Evolutionary conservation across 37 sponge, comb jelly and placozoan genomes (phyloP).

Genomic region (Lycopodina hypogea): DNA sequence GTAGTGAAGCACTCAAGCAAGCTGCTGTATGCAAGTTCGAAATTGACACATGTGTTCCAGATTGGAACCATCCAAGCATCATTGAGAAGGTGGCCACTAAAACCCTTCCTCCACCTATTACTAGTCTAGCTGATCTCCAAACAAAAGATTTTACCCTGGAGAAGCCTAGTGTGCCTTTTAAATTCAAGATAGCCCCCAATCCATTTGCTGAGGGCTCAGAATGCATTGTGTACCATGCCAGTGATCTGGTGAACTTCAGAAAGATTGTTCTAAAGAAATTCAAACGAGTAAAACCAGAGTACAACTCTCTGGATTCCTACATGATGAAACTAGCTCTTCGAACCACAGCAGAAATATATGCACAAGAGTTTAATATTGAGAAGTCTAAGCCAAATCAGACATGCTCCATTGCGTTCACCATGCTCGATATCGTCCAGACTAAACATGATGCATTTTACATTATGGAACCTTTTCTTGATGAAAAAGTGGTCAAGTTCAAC

Average conservation of each 20-base stretch:
- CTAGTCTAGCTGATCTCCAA: conserved; percentile 35
- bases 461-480: conserved; percentile 32
- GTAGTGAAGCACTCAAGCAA: conserved; percentile 21
- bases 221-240: conserved; percentile 49
- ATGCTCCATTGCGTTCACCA: conserved; percentile 6
- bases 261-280: conserved; percentile 51
- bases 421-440: conserved; percentile 40
- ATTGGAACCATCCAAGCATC: conserved; percentile 35
- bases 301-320: conserved; percentile 45
- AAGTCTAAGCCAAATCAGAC: conserved; percentile 14
- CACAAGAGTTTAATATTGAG: conserved; percentile 50
- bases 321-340: conserved; percentile 42
- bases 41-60: conserved; percentile 25
- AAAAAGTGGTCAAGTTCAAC: conserved; percentile 65
- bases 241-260: conserved; percentile 33
- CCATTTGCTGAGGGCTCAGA: conserved; percentile 65
- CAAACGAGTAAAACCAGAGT: conserved; percentile 9
- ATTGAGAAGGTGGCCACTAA: conserved; percentile 30
- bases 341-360: conserved; percentile 42
- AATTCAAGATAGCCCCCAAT: conserved; percentile 47
- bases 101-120: conserved; percentile 28
- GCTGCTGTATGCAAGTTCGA: neutral
- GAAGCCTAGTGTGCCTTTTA: conserved; percentile 30
- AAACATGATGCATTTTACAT: conserved; percentile 8
- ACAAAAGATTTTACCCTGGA: conserved; percentile 13